Percentiles rank a stretch among this genome's conserved stretches.
phyloP scores from a whole-genome alignment of 2,113 vertebrate genomes.

The Pituophis catenifer region DNA sequence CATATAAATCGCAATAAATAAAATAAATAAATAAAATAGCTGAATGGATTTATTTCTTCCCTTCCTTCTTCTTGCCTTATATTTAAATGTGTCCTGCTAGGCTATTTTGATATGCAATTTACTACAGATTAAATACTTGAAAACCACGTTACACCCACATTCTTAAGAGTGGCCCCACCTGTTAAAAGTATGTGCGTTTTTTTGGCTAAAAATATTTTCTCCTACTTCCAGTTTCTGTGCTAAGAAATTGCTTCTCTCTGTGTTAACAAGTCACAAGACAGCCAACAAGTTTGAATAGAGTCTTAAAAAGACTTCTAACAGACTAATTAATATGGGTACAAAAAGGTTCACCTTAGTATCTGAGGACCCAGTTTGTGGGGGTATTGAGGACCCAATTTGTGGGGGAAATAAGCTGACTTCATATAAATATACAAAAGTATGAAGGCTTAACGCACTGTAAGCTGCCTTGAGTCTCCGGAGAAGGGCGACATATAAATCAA shows the following conservation, averaged over 20 bases:
- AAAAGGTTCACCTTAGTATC: neutral
- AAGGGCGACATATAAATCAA: no score
- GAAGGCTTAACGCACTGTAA: no score
- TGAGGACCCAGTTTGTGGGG: no score
- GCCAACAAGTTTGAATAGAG: neutral
- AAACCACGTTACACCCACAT: conserved; percentile 64
- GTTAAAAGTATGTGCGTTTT: conserved; percentile 63
- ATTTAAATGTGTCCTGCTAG: conserved; percentile 10
- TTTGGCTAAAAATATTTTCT: conserved; percentile 66
- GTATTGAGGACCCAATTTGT: no score
- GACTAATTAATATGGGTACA: neutral
- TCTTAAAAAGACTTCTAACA: neutral
- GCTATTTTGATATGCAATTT: conserved; percentile 44
- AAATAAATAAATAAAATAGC: no score
- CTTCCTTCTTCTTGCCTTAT: neutral
- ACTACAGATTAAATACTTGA: conserved; percentile 34
- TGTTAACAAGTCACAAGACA: conserved; percentile 11
- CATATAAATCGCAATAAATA: no score
- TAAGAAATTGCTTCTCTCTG: conserved; percentile 51
- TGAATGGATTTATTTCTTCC: neutral
- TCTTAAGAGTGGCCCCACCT: conserved; percentile 67
- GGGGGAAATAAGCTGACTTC: no score
- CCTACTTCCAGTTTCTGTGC: conserved; percentile 33
- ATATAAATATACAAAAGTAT: no score
- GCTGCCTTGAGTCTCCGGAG: no score